Base-by-base conservation (phyloP, 2,888 invertebrate species). In the Hymenopus coronatus region DNA sequence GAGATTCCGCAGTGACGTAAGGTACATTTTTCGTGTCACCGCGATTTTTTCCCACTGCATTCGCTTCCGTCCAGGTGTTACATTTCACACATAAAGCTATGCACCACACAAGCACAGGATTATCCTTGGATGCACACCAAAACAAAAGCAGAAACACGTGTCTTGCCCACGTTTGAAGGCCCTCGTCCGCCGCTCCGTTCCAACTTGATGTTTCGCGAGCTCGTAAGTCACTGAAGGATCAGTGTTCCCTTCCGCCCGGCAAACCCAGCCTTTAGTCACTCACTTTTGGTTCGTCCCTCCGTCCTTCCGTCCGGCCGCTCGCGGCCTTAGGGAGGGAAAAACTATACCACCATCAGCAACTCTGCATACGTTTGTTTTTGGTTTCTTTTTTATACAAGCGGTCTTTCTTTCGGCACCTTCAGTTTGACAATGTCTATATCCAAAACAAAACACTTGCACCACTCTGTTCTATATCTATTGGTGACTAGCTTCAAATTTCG, bases 151-250 rank as follows among this genome's bases (percentile, higher is more conserved):
- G 54, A 70, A 70, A 20, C 54, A 70, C 54, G 54, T 70, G 54
- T 70, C 54, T 15, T 70, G 20, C 54, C 54, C 54, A 70, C 54
- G 54, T 40, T 40, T 25, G 54, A 70, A 20, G 25, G 54, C 6
- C 20, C 54, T 54, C 54, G 54, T 54, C 54, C 54, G 54, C 15
- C 54, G 54, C 54, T 70, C 54, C 54, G 54, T 70, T 20, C 54
- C 2, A 70, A 70, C 54, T 70, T 70, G 84, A 30, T 40, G 33
- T 28, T 28, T 33, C 87, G 82, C 30, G 40, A 82, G 87, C 82
- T 82, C 82, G 87, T 87, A 87, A 87, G 87, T 87, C 82, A 87
- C 87, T 87, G 87, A 85, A 40, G 33, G n/a, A 82, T 30, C 81
- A n/a, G 30, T 28, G 81, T 28, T 85, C 70, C 9, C 28, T 30